These are phyloP conservation scores for Halictus rubicundus DNA, from an alignment of 1,140 invertebrate species.

Conservation along the genomic window DNA sequence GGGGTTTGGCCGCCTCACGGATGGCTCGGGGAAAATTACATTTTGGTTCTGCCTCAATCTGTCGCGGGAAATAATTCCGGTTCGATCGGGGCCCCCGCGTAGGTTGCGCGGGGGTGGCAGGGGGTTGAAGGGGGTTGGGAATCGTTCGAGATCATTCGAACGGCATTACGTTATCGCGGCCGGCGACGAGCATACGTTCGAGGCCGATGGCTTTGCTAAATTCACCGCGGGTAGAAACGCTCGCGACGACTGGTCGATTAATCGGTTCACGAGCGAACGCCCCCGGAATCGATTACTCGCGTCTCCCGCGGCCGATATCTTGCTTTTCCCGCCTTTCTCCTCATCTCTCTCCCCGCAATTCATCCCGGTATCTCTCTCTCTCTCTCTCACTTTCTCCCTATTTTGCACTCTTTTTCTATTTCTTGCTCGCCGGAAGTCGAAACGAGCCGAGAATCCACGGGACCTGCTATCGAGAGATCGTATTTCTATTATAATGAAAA, in stretches of 20 bases:
- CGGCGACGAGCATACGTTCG: conserved; percentile 10
- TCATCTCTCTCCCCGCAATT: background rate
- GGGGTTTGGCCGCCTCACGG: background rate
- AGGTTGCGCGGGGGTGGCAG: background rate
- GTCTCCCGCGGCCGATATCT: background rate
- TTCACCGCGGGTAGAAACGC: conserved; percentile 10
- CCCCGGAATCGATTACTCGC: conserved; percentile 24
- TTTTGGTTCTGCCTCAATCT: conserved; percentile 60
- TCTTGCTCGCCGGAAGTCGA: background rate
- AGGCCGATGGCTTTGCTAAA: conserved; percentile 22
- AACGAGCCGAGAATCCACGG: background rate
- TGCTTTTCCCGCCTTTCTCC: background rate
- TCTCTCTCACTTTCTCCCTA: too few species aligned
- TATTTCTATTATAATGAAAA: conserved; percentile 7
- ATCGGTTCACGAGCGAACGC: conserved; percentile 42
- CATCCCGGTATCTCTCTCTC: too few species aligned
- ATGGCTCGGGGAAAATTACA: conserved; percentile 64
- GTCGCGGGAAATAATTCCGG: conserved; percentile 56
- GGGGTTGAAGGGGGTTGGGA: background rate
- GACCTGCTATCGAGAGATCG: background rate
- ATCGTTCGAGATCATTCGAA: conserved; percentile 40
- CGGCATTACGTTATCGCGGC: conserved; percentile 44
- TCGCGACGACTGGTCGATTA: conserved; percentile 36
- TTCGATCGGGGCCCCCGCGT: conserved; percentile 17
- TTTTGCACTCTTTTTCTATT: too few species aligned